phyloP scores from a whole-genome alignment of 2,888 invertebrate species.

The Rhimphoctona megacephalus region DNA sequence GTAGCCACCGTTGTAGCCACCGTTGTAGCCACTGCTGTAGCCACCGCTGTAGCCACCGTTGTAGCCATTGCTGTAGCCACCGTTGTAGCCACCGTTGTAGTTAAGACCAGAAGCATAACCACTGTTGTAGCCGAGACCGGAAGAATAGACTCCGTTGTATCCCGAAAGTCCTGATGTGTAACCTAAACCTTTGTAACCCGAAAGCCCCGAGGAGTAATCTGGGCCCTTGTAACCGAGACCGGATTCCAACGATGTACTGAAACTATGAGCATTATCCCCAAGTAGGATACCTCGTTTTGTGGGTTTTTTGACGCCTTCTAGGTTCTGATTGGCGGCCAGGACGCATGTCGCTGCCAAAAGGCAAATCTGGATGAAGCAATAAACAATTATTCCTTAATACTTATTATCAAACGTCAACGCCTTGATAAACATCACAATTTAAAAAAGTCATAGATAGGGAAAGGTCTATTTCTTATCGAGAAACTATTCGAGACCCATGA shows the following conservation, averaged over 20 bases:
- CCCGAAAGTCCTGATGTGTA: constrained; percentile 41
- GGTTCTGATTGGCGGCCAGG: constrained; percentile 63
- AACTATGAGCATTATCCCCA: constrained; percentile 50
- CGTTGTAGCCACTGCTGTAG: constrained; percentile 44
- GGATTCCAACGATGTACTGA: constrained; percentile 31
- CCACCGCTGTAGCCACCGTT: constrained; percentile 52
- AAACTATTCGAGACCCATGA: constrained; percentile 13
- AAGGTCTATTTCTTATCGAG: background rate
- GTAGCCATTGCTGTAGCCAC: constrained; percentile 40
- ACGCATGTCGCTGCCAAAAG: constrained; percentile 72
- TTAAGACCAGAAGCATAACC: constrained; percentile 56
- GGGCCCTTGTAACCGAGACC: constrained; percentile 30
- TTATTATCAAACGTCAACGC: background rate
- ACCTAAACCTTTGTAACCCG: constrained; percentile 31
- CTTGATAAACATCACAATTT: background rate
- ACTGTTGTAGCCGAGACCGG: constrained; percentile 60
- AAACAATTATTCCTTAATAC: background rate
- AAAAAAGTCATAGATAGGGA: background rate
- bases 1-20: constrained; percentile 57
- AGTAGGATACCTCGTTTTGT: constrained; percentile 74
- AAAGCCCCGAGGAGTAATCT: constrained; percentile 35
- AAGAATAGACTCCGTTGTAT: constrained; percentile 51
- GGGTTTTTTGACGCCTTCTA: constrained; percentile 61
- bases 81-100: constrained; percentile 42
- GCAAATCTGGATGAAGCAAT: constrained; percentile 67